Conservation (phyloP, 37 sponge, comb jelly and placozoan genomes). For the Ianthella basta region DNA sequence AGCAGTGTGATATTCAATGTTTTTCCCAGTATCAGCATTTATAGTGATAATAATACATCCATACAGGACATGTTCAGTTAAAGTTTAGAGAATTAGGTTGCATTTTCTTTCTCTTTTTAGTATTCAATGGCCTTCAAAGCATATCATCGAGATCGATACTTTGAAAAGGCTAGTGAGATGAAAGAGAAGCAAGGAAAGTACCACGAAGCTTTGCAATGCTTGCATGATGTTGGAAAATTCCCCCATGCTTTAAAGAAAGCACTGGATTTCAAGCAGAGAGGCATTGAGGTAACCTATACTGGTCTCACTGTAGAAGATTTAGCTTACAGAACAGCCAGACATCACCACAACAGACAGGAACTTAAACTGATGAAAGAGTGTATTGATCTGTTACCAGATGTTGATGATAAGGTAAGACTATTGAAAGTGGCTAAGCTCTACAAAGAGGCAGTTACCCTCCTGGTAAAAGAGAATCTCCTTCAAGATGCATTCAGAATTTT, state of each 20-base stretch:
- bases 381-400: background rate
- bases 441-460: background rate
- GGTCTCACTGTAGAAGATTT: conserved; percentile 29
- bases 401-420: background rate
- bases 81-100: too few species aligned
- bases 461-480: background rate
- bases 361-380: conserved; percentile 8
- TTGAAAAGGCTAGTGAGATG: conserved; percentile 40
- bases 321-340: conserved; percentile 51
- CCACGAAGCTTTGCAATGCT: conserved; percentile 19
- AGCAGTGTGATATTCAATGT: too few species aligned
- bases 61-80: too few species aligned
- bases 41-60: too few species aligned
- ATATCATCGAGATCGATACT: conserved; percentile 44
- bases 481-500: background rate
- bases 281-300: background rate
- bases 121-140: conserved; percentile 34
- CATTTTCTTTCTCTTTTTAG: too few species aligned
- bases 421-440: background rate
- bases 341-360: conserved; percentile 41
- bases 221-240: background rate
- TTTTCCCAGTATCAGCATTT: too few species aligned
- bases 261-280: conserved; percentile 17
- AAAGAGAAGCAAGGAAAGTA: conserved; percentile 28
- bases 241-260: conserved; percentile 41